Evolutionary conservation across 2,797 vertebrate genomes (phyloP).

Genomic region (Xiphophorus birchmanni): DNA sequence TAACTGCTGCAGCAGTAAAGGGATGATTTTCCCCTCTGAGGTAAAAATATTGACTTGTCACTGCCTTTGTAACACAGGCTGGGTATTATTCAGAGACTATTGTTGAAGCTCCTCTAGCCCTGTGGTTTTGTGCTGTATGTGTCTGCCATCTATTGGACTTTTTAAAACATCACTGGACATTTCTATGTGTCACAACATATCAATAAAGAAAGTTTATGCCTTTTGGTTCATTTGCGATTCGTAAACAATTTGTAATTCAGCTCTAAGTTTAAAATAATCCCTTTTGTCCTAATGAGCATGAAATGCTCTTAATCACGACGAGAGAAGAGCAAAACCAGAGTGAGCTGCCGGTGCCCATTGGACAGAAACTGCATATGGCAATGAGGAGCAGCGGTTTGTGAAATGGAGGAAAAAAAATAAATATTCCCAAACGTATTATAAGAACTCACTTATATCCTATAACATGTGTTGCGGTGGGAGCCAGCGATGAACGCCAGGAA

Average conservation of each 20-base stretch:
- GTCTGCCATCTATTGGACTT: slow-evolving; percentile 86
- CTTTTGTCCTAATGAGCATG: slow-evolving; percentile 11
- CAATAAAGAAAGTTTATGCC: not conserved
- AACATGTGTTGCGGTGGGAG: slow-evolving; percentile 85
- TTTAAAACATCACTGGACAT: slow-evolving; percentile 70
- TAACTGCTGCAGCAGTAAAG: slow-evolving; percentile 35
- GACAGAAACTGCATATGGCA: slow-evolving; percentile 73
- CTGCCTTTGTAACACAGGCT: slow-evolving; percentile 47
- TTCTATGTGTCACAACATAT: slow-evolving; percentile 37
- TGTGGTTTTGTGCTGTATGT: slow-evolving; percentile 70
- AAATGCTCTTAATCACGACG: slow-evolving; percentile 19
- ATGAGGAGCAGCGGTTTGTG: slow-evolving; percentile 79
- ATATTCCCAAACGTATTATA: slow-evolving; percentile 82
- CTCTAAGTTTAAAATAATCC: not conserved
- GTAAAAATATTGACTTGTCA: slow-evolving; percentile 40
- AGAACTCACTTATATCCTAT: slow-evolving; percentile 85
- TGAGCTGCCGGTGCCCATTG: slow-evolving; percentile 55
- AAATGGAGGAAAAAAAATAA: slow-evolving; percentile 73
- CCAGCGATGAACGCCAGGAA: slow-evolving; percentile 76
- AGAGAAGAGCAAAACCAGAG: slow-evolving; percentile 36
- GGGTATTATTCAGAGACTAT: slow-evolving; percentile 50
- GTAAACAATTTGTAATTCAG: not conserved
- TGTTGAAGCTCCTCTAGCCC: slow-evolving; percentile 35
- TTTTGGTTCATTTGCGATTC: slow-evolving; percentile 16
- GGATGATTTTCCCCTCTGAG: slow-evolving; percentile 21